phyloP scores from a whole-genome alignment of 1,140 invertebrate species.

The Drosophila micromelanica region DNA sequence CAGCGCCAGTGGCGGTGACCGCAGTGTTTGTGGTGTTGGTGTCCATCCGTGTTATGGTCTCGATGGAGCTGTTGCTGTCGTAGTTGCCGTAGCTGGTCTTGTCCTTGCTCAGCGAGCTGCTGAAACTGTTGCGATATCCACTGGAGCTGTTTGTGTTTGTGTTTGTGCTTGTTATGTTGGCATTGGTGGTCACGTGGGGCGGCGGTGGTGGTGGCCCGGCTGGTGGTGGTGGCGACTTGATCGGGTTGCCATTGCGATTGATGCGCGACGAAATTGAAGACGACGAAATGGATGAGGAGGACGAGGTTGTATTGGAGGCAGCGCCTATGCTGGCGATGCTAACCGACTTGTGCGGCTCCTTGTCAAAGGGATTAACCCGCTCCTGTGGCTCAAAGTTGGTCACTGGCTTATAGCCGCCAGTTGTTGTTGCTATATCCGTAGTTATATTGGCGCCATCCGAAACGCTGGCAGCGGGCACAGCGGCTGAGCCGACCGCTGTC shows the following conservation, averaged over 20 bases:
- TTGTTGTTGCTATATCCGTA: constrained; percentile 57
- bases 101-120: constrained; percentile 74
- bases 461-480: constrained; percentile 72
- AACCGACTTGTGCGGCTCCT: constrained; percentile 67
- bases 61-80: constrained; percentile 76
- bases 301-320: constrained; percentile 62
- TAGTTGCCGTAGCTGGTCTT: constrained; percentile 80
- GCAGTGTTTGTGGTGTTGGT: constrained; percentile 71
- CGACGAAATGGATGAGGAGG: constrained; percentile 74
- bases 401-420: constrained; percentile 69
- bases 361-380: constrained; percentile 82
- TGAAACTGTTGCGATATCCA: constrained; percentile 66
- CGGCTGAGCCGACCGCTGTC: constrained; percentile 44
- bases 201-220: constrained; percentile 74
- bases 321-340: constrained; percentile 62
- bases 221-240: constrained; percentile 78
- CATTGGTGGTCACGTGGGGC: constrained; percentile 51
- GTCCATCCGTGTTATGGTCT: constrained; percentile 82
- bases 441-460: constrained; percentile 69
- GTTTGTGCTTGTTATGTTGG: constrained; percentile 45
- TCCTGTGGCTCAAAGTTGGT: constrained; percentile 84
- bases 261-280: constrained; percentile 75
- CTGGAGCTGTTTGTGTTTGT: constrained; percentile 49
- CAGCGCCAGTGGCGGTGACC: constrained; percentile 56
- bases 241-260: constrained; percentile 69